These are phyloP conservation scores for Grammomys surdaster DNA, from an alignment of 2,113 vertebrate genomes.

Conservation along the genomic window DNA sequence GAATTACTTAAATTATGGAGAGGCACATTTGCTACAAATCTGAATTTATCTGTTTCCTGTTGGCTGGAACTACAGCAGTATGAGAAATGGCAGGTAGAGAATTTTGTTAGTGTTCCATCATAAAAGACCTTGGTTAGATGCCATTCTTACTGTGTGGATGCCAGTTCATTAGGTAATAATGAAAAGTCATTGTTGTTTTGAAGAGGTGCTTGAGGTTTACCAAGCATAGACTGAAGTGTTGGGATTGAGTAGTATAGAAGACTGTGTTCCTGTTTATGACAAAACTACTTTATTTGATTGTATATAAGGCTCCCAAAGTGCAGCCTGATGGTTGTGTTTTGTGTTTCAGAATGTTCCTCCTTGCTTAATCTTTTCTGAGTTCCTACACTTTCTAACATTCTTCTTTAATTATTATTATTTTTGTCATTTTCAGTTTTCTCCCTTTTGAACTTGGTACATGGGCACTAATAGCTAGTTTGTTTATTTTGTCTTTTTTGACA, in stretches of 20 bases:
- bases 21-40: too few species aligned
- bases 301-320: not conserved
- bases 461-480: too few species aligned
- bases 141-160: not conserved
- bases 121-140: constrained; percentile 18
- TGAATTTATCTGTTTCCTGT: not conserved
- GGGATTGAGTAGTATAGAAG: not conserved
- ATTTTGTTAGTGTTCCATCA: not conserved
- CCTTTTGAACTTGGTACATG: too few species aligned
- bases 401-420: too few species aligned
- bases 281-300: not conserved
- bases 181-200: constrained; percentile 24
- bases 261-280: constrained; percentile 16
- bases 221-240: not conserved
- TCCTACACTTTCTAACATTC: too few species aligned
- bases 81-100: constrained; percentile 2
- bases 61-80: not conserved
- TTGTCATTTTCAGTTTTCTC: too few species aligned
- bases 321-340: too few species aligned
- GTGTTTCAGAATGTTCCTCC: too few species aligned
- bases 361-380: too few species aligned
- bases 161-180: constrained; percentile 21
- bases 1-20: too few species aligned
- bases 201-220: constrained; percentile 28
- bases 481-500: too few species aligned